These are phyloP conservation scores for Pseudomyrmex cubaensis DNA, from an alignment of 1,140 invertebrate species.

Conservation along the genomic window DNA sequence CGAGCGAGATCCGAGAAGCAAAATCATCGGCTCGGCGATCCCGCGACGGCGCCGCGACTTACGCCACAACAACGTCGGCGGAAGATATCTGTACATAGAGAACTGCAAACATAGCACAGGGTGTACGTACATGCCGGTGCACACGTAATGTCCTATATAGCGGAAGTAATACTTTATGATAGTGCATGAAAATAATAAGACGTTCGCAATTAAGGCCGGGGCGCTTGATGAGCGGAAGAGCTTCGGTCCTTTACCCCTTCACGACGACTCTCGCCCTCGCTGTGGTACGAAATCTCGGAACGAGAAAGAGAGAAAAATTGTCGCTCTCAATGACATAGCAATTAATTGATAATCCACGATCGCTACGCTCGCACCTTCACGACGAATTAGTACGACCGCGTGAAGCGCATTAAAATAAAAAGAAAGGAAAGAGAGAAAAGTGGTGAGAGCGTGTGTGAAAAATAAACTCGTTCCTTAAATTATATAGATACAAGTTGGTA, in stretches of 20 bases:
- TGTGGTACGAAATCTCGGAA: constrained; percentile 35
- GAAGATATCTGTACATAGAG: constrained; percentile 79
- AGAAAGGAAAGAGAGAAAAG: not conserved
- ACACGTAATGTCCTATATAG: constrained; percentile 80
- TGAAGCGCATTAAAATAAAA: not conserved
- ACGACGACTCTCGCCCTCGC: constrained; percentile 68
- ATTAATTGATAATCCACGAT: constrained; percentile 35
- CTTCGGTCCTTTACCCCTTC: constrained; percentile 67
- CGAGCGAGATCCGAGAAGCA: not conserved
- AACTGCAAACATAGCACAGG: constrained; percentile 75
- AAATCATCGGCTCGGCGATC: constrained; percentile 12
- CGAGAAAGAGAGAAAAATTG: constrained; percentile 25
- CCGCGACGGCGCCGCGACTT: constrained; percentile 8
- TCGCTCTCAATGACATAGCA: constrained; percentile 22
- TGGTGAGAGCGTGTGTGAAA: not conserved
- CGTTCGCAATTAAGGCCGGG: constrained; percentile 63
- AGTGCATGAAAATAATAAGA: constrained; percentile 72
- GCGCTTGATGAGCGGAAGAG: constrained; percentile 38
- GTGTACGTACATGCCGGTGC: constrained; percentile 76
- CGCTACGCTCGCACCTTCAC: constrained; percentile 39
- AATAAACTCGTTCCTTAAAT: not conserved
- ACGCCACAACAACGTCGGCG: constrained; percentile 55
- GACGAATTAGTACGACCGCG: constrained; percentile 19
- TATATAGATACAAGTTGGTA: constrained; percentile 8
- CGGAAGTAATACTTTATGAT: constrained; percentile 75